Percentiles rank a stretch among this genome's conserved stretches.
Evolutionary conservation across 2,797 vertebrate genomes (phyloP).

Genomic region (Gallinago solitaria): DNA sequence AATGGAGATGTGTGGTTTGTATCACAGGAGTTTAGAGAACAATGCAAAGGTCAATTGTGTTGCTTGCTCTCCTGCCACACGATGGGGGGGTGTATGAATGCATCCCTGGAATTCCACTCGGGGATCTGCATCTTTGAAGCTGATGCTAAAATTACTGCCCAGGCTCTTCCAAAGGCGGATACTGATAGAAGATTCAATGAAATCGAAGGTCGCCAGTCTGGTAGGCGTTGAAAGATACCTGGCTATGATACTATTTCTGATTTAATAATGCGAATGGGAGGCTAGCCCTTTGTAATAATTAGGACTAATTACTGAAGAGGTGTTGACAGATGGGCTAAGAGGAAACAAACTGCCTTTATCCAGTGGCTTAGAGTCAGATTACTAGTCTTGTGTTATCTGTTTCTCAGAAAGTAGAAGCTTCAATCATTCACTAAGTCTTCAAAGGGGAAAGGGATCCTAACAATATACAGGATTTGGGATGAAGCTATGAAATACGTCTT

Average conservation of each 20-base stretch:
- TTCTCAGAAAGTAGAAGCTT: conserved; percentile 91
- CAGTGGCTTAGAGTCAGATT: conserved; percentile 99
- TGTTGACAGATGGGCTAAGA: conserved; percentile 98
- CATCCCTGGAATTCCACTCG: conserved; percentile 78
- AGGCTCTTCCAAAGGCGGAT: conserved; percentile 79
- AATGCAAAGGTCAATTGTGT: conserved; percentile 76
- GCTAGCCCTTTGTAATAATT: conserved; percentile 99
- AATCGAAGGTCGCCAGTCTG: conserved; percentile 96
- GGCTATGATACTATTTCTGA: conserved; percentile 94
- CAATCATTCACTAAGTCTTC: conserved; percentile 88
- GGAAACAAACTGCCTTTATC: conserved; percentile 99
- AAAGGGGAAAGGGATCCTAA: conserved; percentile 81
- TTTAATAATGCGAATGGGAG: conserved; percentile 99
- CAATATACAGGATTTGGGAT: conserved; percentile 80
- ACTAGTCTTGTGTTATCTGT: conserved; percentile 97
- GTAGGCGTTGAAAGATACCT: conserved; percentile 94
- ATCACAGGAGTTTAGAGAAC: conserved; percentile 61
- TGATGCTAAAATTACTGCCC: conserved; percentile 84
- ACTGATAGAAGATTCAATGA: conserved; percentile 96
- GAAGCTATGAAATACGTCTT: conserved; percentile 84
- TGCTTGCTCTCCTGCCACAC: conserved; percentile 61
- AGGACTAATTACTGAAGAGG: conserved; percentile 99
- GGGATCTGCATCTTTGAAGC: conserved; percentile 88
- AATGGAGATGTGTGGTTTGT: conserved; percentile 52
- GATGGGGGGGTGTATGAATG: conserved; percentile 71